Base-by-base conservation (phyloP, 2,113 vertebrate species). In the Sapajus apella region DNA sequence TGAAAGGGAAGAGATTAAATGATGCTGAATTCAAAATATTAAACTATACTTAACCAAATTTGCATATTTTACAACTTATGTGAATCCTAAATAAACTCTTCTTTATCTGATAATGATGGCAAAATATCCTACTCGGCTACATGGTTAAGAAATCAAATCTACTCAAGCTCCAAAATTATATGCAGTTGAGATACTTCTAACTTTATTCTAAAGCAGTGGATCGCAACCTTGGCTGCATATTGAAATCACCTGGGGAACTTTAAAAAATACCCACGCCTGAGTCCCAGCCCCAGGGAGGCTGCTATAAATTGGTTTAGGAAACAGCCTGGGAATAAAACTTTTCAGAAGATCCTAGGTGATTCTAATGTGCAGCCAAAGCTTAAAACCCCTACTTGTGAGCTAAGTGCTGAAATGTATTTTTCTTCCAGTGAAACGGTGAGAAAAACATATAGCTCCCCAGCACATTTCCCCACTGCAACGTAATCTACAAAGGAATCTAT, bases 11-110 rank as follows among this genome's bases (percentile, higher is more conserved):
- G 25, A 23, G 32, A 83, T 64, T 86, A 90, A 97, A 77, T 47
- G 73, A 95, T 92, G 84, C 91, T 92, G 45, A 87, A 90, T 96
- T 85, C 21, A 64, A 92, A 97, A 82, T 75, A 77, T 77, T 66
- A 84, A 93, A 92, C 47, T 91, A 89, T 52, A 75, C 25, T 86
- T 91, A 90, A 82, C 50, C 58, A 93, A 94, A 94, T 90, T 92
- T 87, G 17, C 88, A 87, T 84, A 95, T 87, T 84, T 87, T 95
- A n/a, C 55, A 95, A 64, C 20, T 75, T 81, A 68, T 25, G 27
- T 58, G 97, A 96, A 90, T 90, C 47, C 87, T 76, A 92, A 96
- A 81, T 75, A 89, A 89, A 76, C 81, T 88, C 76, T 89, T 93
- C 66, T 55, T 83, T 81, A 92, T 72, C 66, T 91, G 37, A 45